These are phyloP conservation scores for Tamias sibiricus DNA, from an alignment of 2,113 vertebrate genomes.

Conservation along the genomic window DNA sequence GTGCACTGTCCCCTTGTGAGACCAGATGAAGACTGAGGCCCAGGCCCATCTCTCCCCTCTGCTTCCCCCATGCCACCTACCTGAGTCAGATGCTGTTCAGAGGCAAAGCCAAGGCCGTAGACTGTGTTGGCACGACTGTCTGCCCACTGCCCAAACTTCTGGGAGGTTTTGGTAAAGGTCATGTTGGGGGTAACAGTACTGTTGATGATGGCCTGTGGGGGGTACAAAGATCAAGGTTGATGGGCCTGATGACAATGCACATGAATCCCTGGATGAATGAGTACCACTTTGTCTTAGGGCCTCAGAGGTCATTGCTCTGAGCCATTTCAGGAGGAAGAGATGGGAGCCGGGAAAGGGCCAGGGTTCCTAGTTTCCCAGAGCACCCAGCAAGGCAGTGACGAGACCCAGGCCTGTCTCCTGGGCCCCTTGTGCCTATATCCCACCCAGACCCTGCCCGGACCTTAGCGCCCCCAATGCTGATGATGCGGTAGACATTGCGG, in stretches of 20 bases:
- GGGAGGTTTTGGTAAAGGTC: slow-evolving; percentile 98
- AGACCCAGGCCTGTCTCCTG: neutral
- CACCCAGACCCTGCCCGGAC: slow-evolving; percentile 75
- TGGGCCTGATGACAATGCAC: neutral
- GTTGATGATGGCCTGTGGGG: slow-evolving; percentile 95
- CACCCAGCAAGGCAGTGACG: neutral
- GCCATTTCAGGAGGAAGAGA: neutral
- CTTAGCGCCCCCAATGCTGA: slow-evolving; percentile 98
- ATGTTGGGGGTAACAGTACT: slow-evolving; percentile 98
- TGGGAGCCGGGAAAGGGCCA: neutral
- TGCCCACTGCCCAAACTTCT: slow-evolving; percentile 99
- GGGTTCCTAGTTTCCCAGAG: neutral
- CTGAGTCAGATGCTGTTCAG: slow-evolving; percentile 97
- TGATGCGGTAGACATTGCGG: slow-evolving; percentile 96
- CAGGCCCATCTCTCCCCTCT: neutral
- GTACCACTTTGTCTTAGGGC: neutral
- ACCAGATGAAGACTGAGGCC: neutral
- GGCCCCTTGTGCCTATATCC: neutral
- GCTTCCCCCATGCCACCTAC: slow-evolving; percentile 50
- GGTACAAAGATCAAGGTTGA: neutral
- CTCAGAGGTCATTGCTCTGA: neutral
- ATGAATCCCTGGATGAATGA: no score
- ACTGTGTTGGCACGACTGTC: slow-evolving; percentile 98
- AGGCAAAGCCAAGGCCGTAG: slow-evolving; percentile 96
- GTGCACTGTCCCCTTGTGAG: neutral